Conservation (phyloP, 2,797 vertebrate species). For the Synaphobranchus kaupii region DNA sequence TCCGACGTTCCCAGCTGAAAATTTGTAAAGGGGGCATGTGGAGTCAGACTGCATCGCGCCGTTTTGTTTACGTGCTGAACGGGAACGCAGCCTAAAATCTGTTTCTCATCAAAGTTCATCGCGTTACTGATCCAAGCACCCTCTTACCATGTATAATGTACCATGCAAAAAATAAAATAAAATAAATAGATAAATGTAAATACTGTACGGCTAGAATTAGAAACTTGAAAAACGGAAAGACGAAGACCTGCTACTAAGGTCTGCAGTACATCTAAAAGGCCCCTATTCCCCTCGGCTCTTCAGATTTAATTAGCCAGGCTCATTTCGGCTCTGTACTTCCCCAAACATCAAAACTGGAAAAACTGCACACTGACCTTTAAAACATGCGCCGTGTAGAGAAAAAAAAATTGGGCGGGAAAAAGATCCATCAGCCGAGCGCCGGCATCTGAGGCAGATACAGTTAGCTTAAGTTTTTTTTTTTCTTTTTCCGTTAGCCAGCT, state of each 20-base stretch:
- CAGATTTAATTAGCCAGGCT: conserved; percentile 55
- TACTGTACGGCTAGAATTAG: conserved; percentile 41
- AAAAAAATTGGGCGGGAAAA: not conserved
- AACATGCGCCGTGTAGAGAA: conserved; percentile 17
- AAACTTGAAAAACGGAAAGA: conserved; percentile 46
- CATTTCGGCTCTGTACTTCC: conserved; percentile 42
- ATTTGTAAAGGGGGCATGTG: conserved; percentile 53
- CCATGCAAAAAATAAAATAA: not conserved
- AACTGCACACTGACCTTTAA: conserved; percentile 51
- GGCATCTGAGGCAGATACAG: conserved; percentile 40
- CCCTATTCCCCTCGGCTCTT: conserved; percentile 56
- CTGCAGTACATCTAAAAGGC: conserved; percentile 53
- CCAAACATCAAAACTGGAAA: conserved; percentile 54
- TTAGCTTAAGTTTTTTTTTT: conserved; percentile 33
- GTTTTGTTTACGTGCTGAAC: not conserved
- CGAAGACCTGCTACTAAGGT: conserved; percentile 44
- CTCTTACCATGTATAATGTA: not conserved
- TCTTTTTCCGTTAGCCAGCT: not conserved
- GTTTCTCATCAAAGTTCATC: conserved; percentile 34
- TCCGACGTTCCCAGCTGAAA: conserved; percentile 48
- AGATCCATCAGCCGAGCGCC: not conserved
- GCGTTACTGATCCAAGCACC: not conserved
- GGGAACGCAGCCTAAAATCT: not conserved
- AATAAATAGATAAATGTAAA: not conserved
- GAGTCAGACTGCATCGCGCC: conserved; percentile 49